Evolutionary conservation across 2,113 vertebrate species (phyloP).

Genomic region (Sinocyclocheilus anophthalmus): DNA sequence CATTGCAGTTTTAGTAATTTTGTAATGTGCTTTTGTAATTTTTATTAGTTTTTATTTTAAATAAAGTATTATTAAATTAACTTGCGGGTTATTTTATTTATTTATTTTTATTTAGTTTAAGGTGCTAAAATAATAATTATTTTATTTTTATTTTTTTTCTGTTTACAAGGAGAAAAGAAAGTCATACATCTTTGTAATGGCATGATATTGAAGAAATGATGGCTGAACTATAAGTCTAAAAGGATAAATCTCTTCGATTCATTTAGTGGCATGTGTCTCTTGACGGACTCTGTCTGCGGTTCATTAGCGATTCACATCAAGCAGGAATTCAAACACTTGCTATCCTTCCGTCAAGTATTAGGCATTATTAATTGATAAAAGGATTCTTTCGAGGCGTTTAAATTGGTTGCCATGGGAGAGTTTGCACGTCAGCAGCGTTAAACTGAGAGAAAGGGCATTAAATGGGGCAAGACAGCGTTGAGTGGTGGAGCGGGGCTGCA

Average conservation of each 20-base stretch:
- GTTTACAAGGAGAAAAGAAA: background rate
- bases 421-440: conserved; percentile 22
- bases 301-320: conserved; percentile 20
- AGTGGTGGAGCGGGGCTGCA: background rate
- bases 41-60: background rate
- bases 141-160: background rate
- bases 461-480: conserved; percentile 21
- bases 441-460: conserved; percentile 26
- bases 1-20: background rate
- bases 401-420: conserved; percentile 35
- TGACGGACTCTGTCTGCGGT: background rate
- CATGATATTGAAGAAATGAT: background rate
- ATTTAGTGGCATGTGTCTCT: background rate
- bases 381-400: conserved; percentile 19
- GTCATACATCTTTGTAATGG: background rate
- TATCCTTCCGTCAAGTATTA: background rate
- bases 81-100: too few species aligned
- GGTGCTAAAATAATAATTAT: too few species aligned
- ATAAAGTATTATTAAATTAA: too few species aligned
- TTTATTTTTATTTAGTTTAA: too few species aligned
- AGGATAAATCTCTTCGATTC: background rate
- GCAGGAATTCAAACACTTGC: conserved; percentile 23
- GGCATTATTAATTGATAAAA: conserved; percentile 42
- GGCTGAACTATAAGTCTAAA: background rate
- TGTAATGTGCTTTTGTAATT: background rate